Evolutionary conservation across 2,888 invertebrate species (phyloP), one percentile per base, ranked within the genome.

Genomic region (Halocaridina rubra): DNA sequence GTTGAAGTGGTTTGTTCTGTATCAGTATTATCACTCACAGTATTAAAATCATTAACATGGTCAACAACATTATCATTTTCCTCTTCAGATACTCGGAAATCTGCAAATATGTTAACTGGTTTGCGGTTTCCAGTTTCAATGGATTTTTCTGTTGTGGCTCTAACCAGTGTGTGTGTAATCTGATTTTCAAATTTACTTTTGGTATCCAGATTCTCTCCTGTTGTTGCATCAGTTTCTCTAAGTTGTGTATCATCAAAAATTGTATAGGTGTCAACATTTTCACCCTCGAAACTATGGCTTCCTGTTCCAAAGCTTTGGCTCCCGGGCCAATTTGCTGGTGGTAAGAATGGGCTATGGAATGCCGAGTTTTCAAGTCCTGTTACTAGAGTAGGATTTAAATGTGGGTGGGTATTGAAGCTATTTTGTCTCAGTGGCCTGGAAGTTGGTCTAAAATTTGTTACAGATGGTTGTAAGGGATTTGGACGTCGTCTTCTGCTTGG

Each of bases 401-500:
- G 19, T 29, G 22, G 5, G 0, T 8, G 1, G 2, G 27, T 27
- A 29, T 13, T 69, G 29, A 30, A 19, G 1, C n/a, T 69, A 30
- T 30, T 69, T 27, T 30, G n/a, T 69, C 69, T 69, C n/a, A 69
- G 27, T 29, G 29, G 27, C 32, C 29, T 69, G 7, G 29, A 30
- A 29, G 69, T n/a, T 69, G 69, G 29, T 5, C 32, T 30, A 27
- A 19, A 19, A 29, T 27, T 19, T 10, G 32, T 3, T 57, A 77
- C 27, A 19, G 30, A n/a, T 3, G 75, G 33, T 33, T 46, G 80
- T 10, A 10, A 29, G 5, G 78, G 64, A 30, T 24, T 22, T 7
- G 81, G 81, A 22, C 74, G 74, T 13, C 81, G 74, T 53, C 75
- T 67, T 16, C 64, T 75, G 16, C 3, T 75, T n/a, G 33, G 75